Evolutionary conservation across 2,797 vertebrate species (phyloP).

Genomic region (Zonotrichia albicollis): DNA sequence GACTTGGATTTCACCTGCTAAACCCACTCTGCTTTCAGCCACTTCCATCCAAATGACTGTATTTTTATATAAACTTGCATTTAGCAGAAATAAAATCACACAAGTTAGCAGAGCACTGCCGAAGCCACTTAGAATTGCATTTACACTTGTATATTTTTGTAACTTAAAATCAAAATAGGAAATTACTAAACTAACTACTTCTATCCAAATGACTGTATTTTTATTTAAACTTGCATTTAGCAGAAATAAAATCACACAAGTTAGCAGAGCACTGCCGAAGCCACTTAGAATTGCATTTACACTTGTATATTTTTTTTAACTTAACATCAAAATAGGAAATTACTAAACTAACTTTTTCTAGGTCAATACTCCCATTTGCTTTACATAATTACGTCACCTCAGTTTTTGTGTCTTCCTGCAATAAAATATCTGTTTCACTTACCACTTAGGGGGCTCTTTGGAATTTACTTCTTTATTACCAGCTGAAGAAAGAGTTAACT

Average conservation of each 20-base stretch:
- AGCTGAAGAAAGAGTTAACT: slow-evolving; percentile 75
- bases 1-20: not conserved
- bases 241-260: not conserved
- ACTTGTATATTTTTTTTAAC: not conserved
- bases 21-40: not conserved
- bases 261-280: not conserved
- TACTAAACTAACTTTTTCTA: not conserved
- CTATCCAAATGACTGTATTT: not conserved
- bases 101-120: not conserved
- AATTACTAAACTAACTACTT: not conserved
- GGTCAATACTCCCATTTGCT: not conserved
- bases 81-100: not conserved
- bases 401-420: not conserved
- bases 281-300: not conserved
- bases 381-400: not conserved
- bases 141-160: not conserved
- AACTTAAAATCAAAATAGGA: not conserved
- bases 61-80: not conserved
- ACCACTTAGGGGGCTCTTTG: slow-evolving; percentile 57
- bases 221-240: not conserved
- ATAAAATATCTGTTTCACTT: slow-evolving; percentile 52
- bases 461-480: slow-evolving; percentile 39
- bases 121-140: not conserved
- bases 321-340: not conserved
- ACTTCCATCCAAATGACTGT: fast-evolving